phyloP scores from a whole-genome alignment of 2,797 vertebrate species.

The Ataeniobius toweri region DNA sequence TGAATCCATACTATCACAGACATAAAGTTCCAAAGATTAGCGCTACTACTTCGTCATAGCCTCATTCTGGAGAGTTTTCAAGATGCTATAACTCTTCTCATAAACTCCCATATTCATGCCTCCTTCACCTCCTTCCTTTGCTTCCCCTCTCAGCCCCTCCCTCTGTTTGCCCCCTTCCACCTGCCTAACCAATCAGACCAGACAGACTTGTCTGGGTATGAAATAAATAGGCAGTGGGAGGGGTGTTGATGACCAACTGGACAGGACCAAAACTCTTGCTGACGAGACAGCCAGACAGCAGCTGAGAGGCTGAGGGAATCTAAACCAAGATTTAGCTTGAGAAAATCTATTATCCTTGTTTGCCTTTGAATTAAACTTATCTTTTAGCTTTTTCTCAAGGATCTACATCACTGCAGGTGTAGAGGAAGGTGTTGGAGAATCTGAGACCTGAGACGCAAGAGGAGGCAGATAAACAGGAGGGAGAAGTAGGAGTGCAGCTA shows the following conservation, averaged over 20 bases:
- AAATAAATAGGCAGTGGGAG: constrained; percentile 38
- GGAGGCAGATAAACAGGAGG: constrained; percentile 12
- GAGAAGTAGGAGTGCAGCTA: constrained; percentile 2
- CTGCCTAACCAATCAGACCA: constrained; percentile 71
- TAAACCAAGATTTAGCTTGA: background rate
- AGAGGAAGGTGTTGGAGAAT: constrained; percentile 1
- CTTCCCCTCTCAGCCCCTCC: constrained; percentile 46
- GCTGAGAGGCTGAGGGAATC: constrained; percentile 15
- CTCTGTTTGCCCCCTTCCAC: constrained; percentile 57
- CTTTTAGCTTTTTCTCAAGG: constrained; percentile 20
- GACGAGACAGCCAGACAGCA: constrained; percentile 28
- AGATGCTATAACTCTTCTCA: constrained; percentile 34
- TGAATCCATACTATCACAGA: background rate
- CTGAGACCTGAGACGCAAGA: constrained; percentile 13
- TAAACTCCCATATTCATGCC: constrained; percentile 17
- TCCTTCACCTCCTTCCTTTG: constrained; percentile 23
- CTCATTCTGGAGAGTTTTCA: constrained; percentile 26
- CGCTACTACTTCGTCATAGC: background rate
- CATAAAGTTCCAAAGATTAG: background rate
- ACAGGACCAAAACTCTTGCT: constrained; percentile 50
- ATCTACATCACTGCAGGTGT: constrained; percentile 14
- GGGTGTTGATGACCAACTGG: constrained; percentile 36
- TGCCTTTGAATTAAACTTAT: constrained; percentile 10
- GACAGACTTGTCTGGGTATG: constrained; percentile 48
- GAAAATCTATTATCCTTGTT: background rate